A percentile compares a stretch with the other conserved stretches of the same genome.
phyloP scores from a whole-genome alignment of 2,797 vertebrate species.

The Lepilemur septentrionalis region DNA sequence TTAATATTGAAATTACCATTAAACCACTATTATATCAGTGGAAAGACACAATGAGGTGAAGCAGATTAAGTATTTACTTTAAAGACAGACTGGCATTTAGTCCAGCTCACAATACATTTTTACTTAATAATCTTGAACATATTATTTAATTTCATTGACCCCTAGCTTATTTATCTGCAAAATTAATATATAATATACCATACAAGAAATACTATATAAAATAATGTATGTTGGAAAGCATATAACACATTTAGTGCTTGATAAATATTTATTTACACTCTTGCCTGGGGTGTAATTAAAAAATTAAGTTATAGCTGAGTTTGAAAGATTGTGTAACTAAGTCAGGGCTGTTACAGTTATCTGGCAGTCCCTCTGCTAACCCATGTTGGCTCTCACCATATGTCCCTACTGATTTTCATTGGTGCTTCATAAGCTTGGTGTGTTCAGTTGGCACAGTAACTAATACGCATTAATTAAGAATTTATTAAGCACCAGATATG shows the following conservation, averaged over 20 bases:
- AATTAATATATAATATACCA: background rate
- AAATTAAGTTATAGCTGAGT: background rate
- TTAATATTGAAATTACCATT: background rate
- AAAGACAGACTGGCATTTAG: background rate
- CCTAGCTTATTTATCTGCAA: background rate
- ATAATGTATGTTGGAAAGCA: background rate
- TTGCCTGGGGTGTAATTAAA: background rate
- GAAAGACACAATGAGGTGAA: background rate
- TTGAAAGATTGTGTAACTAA: background rate
- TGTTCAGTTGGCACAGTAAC: background rate
- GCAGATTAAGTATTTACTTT: background rate
- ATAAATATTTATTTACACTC: background rate
- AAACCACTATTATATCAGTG: background rate
- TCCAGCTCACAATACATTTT: background rate
- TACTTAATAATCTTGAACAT: background rate
- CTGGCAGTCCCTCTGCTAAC: background rate
- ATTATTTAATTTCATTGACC: background rate
- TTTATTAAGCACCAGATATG: background rate
- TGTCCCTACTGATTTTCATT: background rate
- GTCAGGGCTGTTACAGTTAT: background rate
- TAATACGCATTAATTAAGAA: slow-evolving; percentile 35
- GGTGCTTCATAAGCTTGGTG: background rate
- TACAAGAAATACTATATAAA: background rate
- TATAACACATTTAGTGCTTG: background rate
- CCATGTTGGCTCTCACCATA: background rate